Percentiles rank a stretch among this genome's conserved stretches.
Evolutionary conservation across 2,113 vertebrate species (phyloP).

Genomic region (Patagioenas fasciata): DNA sequence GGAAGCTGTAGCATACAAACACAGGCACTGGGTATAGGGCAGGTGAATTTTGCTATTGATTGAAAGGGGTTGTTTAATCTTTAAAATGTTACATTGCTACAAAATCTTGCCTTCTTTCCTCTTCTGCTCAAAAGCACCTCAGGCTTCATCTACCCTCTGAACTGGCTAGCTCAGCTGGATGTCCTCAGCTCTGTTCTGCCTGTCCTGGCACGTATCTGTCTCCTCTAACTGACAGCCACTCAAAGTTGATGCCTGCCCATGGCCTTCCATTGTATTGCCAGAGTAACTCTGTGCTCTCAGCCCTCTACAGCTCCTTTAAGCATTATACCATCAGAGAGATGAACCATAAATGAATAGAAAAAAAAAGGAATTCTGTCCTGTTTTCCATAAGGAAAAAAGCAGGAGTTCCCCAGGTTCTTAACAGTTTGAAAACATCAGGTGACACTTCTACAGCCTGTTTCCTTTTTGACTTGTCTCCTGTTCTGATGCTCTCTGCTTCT

Average conservation of each 20-base stretch:
- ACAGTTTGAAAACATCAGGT: not conserved
- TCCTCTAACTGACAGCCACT: not conserved
- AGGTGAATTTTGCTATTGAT: not conserved
- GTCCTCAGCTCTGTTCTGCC: not conserved
- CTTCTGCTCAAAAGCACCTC: not conserved
- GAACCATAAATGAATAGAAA: not conserved
- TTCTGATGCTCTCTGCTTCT: not conserved
- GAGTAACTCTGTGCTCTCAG: not conserved
- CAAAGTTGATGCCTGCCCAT: not conserved
- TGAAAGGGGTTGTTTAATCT: not conserved
- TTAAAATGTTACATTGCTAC: not conserved
- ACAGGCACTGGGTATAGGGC: not conserved
- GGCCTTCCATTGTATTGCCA: not conserved
- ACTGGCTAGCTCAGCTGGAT: rapidly evolving
- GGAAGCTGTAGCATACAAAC: not conserved
- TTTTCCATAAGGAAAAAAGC: not conserved
- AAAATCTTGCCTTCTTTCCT: not conserved
- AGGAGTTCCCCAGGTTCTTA: not conserved
- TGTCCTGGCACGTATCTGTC: not conserved
- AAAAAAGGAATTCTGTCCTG: rapidly evolving
- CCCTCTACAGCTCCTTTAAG: not conserved
- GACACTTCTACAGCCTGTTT: not conserved
- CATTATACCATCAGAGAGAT: not conserved
- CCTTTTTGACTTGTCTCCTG: not conserved
- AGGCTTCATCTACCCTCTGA: not conserved